Base-by-base conservation (phyloP, 2,113 vertebrate species). In the Carassius auratus region DNA sequence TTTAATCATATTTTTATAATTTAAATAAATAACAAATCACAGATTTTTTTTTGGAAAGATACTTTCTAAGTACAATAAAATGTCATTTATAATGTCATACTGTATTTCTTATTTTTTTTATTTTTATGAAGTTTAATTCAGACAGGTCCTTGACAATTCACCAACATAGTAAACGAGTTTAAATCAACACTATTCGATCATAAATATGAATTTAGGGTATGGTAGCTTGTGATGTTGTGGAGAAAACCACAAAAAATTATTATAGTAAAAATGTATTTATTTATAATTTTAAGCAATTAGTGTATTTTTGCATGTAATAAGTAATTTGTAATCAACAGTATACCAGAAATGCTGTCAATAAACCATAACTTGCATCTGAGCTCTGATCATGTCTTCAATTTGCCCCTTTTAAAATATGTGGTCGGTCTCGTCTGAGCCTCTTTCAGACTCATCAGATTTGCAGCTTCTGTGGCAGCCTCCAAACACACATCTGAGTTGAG, bases 341-440 rank as follows among this genome's bases (percentile, higher is more conserved):
- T 62, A 33, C 13, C 36, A 80, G 4, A 81, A 76, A 52, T 50
- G 38, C 38, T 26, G 15, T 81, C 61, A 68, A 52, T 33, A 33
- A 9, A 45, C 8, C 8, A 45, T 15, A 80, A 66, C 77, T 38
- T 69, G 61, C 9, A 73, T 79, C 48, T 66, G n/a, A 81, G 62
- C 8, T 23, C 1, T 0, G 52, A 52, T 15, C 61, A 81, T 48
- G 66, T 45, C 42, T 66, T 26, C 12, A 23, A 68, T 81, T 48
- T 68, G 42, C 14, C n/a, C 50, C 48, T 33, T 52, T 76, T 76
- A 26, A 26, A 26, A 26, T 26, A 8, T 17, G 1, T 23, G 23
- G 23, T 55, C 48, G 55, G 10, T 45, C 33, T 23, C 2, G 4
- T 48, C 76, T 23, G 71, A 74, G 75, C 14, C n/a, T 76, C 15